Conservation (phyloP, 2,888 invertebrate genomes). For the Lasioglossum zephyrum region DNA sequence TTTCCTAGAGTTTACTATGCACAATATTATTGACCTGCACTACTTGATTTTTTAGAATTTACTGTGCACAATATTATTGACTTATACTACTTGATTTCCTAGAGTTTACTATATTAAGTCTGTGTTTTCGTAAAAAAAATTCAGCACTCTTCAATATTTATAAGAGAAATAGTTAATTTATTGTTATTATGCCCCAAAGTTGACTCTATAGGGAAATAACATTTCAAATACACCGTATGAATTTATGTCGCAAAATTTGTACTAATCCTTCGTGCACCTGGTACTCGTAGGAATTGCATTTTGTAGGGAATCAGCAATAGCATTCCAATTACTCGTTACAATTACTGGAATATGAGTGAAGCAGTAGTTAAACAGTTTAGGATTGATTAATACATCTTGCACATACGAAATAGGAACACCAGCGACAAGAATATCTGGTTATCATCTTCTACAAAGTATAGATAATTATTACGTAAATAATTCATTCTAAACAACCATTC, state of each 20-base stretch:
- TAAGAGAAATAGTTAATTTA: background rate
- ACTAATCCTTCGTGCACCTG: conserved; percentile 6
- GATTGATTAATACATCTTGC: background rate
- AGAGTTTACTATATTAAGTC: background rate
- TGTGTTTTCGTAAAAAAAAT: background rate
- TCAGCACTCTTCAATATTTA: background rate
- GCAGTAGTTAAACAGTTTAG: background rate
- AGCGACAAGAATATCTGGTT: background rate
- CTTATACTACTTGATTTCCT: background rate
- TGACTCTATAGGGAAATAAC: background rate
- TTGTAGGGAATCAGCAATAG: background rate
- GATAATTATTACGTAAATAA: background rate
- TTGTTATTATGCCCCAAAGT: background rate
- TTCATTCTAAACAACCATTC: no score
- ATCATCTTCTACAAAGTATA: background rate
- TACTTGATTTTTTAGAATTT: background rate
- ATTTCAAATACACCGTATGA: background rate
- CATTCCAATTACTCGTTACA: background rate
- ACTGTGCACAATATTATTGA: background rate
- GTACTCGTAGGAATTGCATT: background rate
- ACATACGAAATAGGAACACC: background rate
- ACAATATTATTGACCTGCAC: background rate
- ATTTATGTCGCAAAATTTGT: background rate
- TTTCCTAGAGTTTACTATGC: background rate
- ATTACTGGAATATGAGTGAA: background rate